Conservation (phyloP, 2,797 vertebrate species). For the Aselliscus stoliczkanus region DNA sequence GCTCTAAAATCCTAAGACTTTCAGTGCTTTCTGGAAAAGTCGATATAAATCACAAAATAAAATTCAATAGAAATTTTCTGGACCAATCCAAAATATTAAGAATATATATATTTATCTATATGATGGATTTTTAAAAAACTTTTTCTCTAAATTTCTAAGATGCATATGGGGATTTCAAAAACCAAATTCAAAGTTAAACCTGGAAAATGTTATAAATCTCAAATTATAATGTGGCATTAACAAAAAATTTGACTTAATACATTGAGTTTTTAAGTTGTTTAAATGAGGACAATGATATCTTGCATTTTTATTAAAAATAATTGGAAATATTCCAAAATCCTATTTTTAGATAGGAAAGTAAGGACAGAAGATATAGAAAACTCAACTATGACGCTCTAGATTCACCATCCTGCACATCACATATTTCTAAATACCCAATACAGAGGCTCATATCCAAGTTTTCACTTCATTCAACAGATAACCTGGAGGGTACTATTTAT, state of each 20-base stretch:
- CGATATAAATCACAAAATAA: conserved; percentile 1
- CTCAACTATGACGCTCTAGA: background rate
- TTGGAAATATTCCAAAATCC: background rate
- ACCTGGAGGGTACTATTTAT: background rate
- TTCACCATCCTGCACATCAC: background rate
- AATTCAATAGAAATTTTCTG: background rate
- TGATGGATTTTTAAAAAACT: background rate
- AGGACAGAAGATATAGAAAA: background rate
- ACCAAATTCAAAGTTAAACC: background rate
- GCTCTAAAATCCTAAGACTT: conserved; percentile 1
- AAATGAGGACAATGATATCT: background rate
- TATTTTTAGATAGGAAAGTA: background rate
- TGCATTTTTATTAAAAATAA: background rate
- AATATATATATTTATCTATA: background rate
- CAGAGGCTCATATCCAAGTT: background rate
- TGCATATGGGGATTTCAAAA: background rate
- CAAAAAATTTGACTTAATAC: background rate
- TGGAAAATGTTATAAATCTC: background rate
- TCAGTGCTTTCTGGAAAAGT: background rate
- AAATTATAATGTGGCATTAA: background rate
- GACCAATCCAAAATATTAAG: background rate
- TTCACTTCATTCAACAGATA: background rate
- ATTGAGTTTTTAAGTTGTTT: background rate
- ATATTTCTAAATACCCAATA: background rate
- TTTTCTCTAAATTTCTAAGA: background rate